Base-by-base conservation (phyloP, 2,888 invertebrate genomes). In the Imbricaverruca yamaguchii region DNA sequence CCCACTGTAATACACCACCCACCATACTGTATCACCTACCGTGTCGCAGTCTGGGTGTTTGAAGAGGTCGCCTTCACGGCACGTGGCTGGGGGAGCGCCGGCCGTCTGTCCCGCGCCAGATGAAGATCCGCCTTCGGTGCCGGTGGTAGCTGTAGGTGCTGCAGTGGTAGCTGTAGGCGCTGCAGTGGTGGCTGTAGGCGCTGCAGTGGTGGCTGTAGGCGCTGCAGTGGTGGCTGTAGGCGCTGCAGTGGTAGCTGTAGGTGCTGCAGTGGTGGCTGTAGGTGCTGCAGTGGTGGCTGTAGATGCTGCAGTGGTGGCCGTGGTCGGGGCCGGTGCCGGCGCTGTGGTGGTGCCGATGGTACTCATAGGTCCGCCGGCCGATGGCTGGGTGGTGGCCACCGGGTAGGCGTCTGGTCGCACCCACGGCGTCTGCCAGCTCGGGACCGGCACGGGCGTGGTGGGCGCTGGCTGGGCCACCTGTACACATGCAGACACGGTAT, bases 291-390 rank as follows among this genome's bases (percentile, higher is more conserved):
- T 63, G 57, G 80, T 23, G 23, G 83, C 69, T 56, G 82, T 65
- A 81, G 81, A 63, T 80, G 82, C 25, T 83, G 85, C 63, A 86
- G 84, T 61, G 55, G 82, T 80, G 18, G 83, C 53, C 15, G 81
- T 65, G 13, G 80, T 80, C 63, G 81, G 13, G 53, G 53, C 53
- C 53, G 23, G n/a, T 80, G 83, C 25, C 61, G 65, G 90, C 61
- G 92, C 91, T 0, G 92, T 92, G 21, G 92, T 91, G 79, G 90
- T 89, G 77, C 90, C 86, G 0, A 90, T 90, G 6, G 93, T 91
- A 21, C 84, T 84, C 82, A 91, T 90, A 3, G 93, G 93, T 10
- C 94, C 93, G 7, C 57, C 69, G 9, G 82, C 82, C 53, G 82
- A 79, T n/a, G 83, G 81, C 65, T 80, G 79, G 39, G 80, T 80